Percentiles rank a stretch among this genome's conserved stretches.
Evolutionary conservation across 2,797 vertebrate genomes (phyloP).

Genomic region (Hipposideros larvatus): DNA sequence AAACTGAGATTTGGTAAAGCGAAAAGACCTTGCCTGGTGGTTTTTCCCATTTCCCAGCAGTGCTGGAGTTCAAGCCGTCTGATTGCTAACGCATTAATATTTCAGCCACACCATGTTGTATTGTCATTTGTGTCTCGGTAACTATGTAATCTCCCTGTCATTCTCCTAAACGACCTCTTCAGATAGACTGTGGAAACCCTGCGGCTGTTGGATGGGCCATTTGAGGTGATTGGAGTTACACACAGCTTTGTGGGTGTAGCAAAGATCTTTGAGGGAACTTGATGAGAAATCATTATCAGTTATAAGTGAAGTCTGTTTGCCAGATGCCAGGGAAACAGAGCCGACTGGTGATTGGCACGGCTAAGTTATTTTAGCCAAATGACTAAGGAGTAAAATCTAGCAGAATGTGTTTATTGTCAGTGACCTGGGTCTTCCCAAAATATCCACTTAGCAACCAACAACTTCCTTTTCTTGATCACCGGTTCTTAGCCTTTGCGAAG

Average conservation of each 20-base stretch:
- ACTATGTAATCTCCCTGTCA: neutral
- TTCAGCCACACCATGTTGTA: neutral
- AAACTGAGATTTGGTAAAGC: neutral
- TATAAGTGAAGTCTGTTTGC: neutral
- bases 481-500: constrained; percentile 79
- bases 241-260: neutral
- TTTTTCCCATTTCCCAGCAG: neutral
- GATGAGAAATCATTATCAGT: neutral
- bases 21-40: neutral
- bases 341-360: neutral
- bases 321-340: neutral
- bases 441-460: constrained; percentile 80
- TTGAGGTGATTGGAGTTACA: neutral
- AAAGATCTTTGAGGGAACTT: neutral
- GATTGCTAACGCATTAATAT: neutral
- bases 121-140: neutral
- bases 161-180: neutral
- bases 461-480: constrained; percentile 81
- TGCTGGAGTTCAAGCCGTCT: neutral
- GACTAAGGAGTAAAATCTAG: constrained; percentile 16
- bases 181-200: neutral
- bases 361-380: constrained; percentile 27
- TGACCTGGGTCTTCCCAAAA: constrained; percentile 85
- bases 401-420: constrained; percentile 73
- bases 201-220: neutral